phyloP scores from a whole-genome alignment of 2,797 vertebrate species.

The Sphenopsis melanotis region DNA sequence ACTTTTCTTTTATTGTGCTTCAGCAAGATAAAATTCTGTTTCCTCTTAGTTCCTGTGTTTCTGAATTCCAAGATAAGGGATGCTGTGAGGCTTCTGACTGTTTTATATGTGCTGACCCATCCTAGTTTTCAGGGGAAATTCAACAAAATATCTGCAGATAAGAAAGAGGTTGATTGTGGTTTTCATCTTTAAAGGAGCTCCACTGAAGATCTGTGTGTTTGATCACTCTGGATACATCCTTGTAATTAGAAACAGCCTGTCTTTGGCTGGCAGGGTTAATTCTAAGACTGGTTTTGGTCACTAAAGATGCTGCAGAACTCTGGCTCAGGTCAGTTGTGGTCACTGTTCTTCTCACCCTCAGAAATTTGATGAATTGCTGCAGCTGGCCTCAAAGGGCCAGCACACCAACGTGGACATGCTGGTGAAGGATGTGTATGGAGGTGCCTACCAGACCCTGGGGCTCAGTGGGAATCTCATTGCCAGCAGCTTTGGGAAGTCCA shows the following conservation, averaged over 20 bases:
- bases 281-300: not conserved
- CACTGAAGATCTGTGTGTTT: not conserved
- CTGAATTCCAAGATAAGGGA: not conserved
- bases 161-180: not conserved
- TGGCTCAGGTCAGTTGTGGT: not conserved
- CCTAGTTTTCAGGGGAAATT: not conserved
- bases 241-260: not conserved
- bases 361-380: conserved; percentile 96
- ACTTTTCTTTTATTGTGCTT: not conserved
- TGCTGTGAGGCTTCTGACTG: not conserved
- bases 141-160: not conserved
- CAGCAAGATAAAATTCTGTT: not conserved
- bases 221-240: not conserved
- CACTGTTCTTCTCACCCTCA: conserved; percentile 53
- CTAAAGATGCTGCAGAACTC: not conserved
- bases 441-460: conserved; percentile 89
- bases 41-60: not conserved
- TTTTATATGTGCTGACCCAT: not conserved
- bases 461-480: conserved; percentile 95
- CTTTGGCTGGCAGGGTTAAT: not conserved
- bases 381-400: conserved; percentile 91
- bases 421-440: conserved; percentile 96
- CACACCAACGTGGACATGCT: conserved; percentile 97
- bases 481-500: conserved; percentile 96
- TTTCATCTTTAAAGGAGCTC: not conserved